Base-by-base conservation (phyloP, 2,113 vertebrate species). In the Alectura lathami region DNA sequence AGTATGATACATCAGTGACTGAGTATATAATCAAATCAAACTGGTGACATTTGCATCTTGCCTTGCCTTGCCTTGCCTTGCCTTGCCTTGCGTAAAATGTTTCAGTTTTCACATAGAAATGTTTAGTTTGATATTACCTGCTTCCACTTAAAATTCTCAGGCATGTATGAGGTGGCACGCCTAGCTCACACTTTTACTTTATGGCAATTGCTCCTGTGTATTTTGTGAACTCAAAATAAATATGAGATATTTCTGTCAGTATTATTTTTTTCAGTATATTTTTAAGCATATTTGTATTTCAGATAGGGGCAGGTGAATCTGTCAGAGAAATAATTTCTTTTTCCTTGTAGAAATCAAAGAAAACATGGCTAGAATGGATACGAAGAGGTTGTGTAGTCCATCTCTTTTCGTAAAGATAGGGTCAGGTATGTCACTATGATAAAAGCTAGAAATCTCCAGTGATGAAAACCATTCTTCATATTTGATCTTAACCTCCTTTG, bases 401-500 rank as follows among this genome's bases (percentile, higher is more conserved):
- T 48, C 50, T 86, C 14, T 30, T 92, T 91, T 83, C 68, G 92
- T 92, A 94, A 94, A 86, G 45, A 42, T 29, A 86, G 54, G 63
- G 86, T 94, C 89, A 93, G 32, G 32, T 81, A 34, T 94, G 64
- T 70, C 64, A 86, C 22, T 70, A 24, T 86, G 76, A 88, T 36
- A 93, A 93, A 91, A 38, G 13, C 2, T 81, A 7, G n/a, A 88
- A 69, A 32, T 47, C n/a, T 70, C 59, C 54, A 81, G 45, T 16
- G 38, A 83, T 91, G 30, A 83, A 88, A 92, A 54, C 6, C 20
- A 57, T 88, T 90, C 54, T 36, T 83, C 76, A 67, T 81, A 42
- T 24, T 70, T 27, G 40, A 81, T 93, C 93, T 83, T 94, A 86
- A 92, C 86, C 80, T 89, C 79, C 47, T 72, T 77, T 74, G 24